Conservation (phyloP, 2,113 vertebrate species). For the Nipponia nippon region DNA sequence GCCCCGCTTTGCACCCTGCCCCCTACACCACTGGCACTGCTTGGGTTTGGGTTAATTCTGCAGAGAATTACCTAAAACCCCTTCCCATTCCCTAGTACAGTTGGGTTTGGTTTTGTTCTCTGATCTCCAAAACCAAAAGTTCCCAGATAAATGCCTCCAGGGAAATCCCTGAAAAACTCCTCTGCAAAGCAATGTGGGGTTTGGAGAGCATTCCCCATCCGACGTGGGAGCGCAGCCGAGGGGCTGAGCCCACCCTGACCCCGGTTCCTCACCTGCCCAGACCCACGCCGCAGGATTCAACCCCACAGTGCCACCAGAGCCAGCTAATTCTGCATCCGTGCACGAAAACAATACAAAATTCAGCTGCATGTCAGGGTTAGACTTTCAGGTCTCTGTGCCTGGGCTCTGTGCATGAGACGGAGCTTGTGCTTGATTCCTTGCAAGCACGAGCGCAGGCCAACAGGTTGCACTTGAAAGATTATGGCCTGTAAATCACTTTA, state of each 20-base stretch:
- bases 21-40: background rate
- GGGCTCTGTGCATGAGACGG: background rate
- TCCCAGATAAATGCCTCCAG: background rate
- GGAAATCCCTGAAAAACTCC: background rate
- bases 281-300: background rate
- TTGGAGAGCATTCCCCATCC: background rate
- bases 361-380: background rate
- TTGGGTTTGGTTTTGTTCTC: background rate
- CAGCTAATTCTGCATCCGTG: background rate
- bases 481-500: background rate
- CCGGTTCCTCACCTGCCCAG: background rate
- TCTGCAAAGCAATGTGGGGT: background rate
- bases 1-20: background rate
- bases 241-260: background rate
- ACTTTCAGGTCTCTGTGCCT: background rate
- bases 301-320: background rate
- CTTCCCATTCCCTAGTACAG: fast-evolving
- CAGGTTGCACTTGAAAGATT: background rate
- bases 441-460: background rate
- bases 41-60: background rate
- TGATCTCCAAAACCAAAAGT: background rate
- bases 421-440: background rate
- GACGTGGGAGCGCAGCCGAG: fast-evolving
- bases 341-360: background rate
- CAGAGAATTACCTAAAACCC: background rate